Percentiles rank a stretch among this genome's conserved stretches.
Evolutionary conservation across 2,113 vertebrate species (phyloP).

Genomic region (Piaya cayana): DNA sequence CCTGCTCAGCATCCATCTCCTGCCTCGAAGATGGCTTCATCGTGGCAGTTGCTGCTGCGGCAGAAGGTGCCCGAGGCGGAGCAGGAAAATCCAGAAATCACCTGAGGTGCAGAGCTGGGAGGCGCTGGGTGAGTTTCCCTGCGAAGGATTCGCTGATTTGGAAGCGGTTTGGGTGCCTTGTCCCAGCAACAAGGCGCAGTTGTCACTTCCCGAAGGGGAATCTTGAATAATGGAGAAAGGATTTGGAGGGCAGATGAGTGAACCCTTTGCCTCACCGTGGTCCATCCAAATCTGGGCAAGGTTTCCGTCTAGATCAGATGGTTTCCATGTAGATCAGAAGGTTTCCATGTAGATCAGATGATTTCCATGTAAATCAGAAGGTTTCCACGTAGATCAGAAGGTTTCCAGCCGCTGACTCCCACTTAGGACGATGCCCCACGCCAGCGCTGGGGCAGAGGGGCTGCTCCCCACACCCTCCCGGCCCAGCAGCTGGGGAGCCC

Average conservation of each 20-base stretch:
- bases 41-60: neutral
- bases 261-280: neutral
- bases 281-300: neutral
- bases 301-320: neutral
- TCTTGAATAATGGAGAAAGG: neutral
- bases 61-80: neutral
- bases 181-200: neutral
- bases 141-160: neutral
- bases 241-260: neutral
- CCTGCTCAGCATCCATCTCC: neutral
- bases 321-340: no score
- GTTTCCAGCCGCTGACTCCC: neutral
- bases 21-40: neutral
- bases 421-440: neutral
- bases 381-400: neutral
- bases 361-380: no score
- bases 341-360: no score
- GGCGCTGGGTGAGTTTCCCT: neutral
- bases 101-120: neutral
- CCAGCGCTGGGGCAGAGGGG: neutral
- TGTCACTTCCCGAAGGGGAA: neutral
- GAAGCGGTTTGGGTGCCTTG: neutral
- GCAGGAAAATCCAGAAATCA: neutral
- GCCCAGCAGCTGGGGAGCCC: neutral
- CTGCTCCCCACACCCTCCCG: rapidly evolving